Evolutionary conservation across 37 sponge, comb jelly and placozoan genomes (phyloP), one percentile per base, ranked within the genome.

Genomic region (Petrosia ficiformis): DNA sequence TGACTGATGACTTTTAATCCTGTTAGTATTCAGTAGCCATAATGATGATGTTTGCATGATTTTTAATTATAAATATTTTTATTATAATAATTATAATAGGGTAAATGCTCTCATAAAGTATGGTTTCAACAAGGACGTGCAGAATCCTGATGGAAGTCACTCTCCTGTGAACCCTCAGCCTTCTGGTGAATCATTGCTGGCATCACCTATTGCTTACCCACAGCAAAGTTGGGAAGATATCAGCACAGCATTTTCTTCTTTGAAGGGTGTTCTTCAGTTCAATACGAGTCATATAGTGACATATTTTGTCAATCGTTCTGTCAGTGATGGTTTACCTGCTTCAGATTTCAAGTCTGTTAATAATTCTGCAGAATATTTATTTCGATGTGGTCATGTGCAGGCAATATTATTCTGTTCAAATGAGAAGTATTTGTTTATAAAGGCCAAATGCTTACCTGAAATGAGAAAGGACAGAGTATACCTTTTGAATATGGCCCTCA

Each of bases 81-180:
- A n/a, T n/a, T n/a, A n/a, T n/a, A n/a, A n/a, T n/a, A n/a, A n/a
- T n/a, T 58, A 4, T 38, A 70, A 29, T 54, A 79, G 80, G 38
- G 82, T 81, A 22, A n/a, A 71, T 48, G 73, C 39, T 40, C 73
- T 73, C 57, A 81, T 81, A 42, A 73, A 48, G 39, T 67, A 73
- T 73, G 82, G 82, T 25, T 73, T 67, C 61, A 74, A 42, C 19
- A 64, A 42, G 26, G 35, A 63, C 39, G 10, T 81, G 4, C 16
- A 48, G 33, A 68, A 81, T 41, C 82, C 82, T 42, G 74, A 81
- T 73, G 72, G n/a, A n/a, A n/a, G 42, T 48, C 54, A 10, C 14
- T 48, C 54, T 19, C 16, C 54, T 48, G 54, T 16, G 10, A 16
- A 10, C 10, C 14, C 54, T 48, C 14, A 19, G 54, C 10, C 54